These are phyloP conservation scores for Edolisoma coerulescens DNA, from an alignment of 2,113 vertebrate genomes.

Conservation along the genomic window DNA sequence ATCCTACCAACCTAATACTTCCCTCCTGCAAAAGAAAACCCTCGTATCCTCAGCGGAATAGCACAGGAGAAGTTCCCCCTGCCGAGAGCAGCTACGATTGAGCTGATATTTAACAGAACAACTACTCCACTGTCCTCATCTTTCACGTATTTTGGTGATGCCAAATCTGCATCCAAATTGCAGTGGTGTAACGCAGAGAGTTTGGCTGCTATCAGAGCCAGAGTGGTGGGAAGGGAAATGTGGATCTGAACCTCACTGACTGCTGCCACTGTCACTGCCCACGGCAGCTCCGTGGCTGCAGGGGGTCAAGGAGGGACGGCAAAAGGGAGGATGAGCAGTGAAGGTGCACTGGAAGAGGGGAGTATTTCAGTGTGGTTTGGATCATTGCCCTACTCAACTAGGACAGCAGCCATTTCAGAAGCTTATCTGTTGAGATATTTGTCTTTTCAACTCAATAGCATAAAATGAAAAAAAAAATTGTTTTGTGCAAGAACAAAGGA, in stretches of 20 bases:
- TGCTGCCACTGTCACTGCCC: background rate
- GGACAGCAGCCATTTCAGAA: background rate
- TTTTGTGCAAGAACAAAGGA: background rate
- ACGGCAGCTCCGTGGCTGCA: accelerated
- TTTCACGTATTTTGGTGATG: accelerated
- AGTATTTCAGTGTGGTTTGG: background rate
- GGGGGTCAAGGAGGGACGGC: background rate
- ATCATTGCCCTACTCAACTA: background rate
- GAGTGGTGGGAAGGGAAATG: background rate
- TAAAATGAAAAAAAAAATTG: background rate
- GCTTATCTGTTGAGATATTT: background rate
- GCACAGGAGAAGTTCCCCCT: background rate
- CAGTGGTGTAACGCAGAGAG: background rate
- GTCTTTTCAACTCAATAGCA: background rate
- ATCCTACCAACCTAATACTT: background rate
- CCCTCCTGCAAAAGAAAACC: background rate
- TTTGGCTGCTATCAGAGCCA: background rate
- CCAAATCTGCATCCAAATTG: background rate
- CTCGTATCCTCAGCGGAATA: background rate
- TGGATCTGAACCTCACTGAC: background rate
- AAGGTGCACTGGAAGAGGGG: background rate
- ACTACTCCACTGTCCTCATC: background rate
- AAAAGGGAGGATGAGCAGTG: background rate
- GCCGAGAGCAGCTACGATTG: background rate
- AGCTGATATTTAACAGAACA: background rate